phyloP scores from a whole-genome alignment of 2,113 vertebrate species.

The Polypterus senegalus region DNA sequence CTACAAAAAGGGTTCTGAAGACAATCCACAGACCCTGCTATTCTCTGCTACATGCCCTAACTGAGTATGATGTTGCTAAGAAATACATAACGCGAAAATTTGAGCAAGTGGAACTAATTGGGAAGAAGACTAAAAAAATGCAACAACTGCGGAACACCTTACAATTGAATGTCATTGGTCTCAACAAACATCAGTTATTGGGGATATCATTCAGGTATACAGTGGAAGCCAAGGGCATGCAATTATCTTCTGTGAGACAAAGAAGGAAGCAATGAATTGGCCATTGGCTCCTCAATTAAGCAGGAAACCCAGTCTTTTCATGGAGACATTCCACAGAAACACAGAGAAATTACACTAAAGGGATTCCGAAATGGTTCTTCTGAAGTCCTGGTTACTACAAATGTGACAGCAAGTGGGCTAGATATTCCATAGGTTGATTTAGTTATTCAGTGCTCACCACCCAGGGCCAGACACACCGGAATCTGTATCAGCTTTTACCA shows the following conservation, averaged over 20 bases:
- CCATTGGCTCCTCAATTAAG: constrained; percentile 46
- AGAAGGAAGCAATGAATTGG: constrained; percentile 60
- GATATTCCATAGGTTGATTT: constrained; percentile 68
- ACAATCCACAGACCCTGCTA: constrained; percentile 59
- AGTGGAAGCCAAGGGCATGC: constrained; percentile 52
- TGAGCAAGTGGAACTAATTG: constrained; percentile 59
- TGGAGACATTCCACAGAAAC: constrained; percentile 64
- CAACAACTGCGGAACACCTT: constrained; percentile 62
- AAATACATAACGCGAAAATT: constrained; percentile 59
- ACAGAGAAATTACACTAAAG: constrained; percentile 59
- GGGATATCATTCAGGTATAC: constrained; percentile 59
- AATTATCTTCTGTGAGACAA: constrained; percentile 63
- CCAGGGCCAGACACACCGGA: constrained; percentile 58
- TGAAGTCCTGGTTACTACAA: constrained; percentile 60
- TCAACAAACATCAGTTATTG: constrained; percentile 54
- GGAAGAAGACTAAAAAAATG: constrained; percentile 55
- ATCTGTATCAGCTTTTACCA: constrained; percentile 64
- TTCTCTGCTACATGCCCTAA: constrained; percentile 65
- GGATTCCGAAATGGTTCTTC: constrained; percentile 58
- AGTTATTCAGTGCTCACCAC: constrained; percentile 56
- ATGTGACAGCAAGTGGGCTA: constrained; percentile 61
- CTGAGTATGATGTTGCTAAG: constrained; percentile 67
- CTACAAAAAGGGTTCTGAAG: constrained; percentile 62
- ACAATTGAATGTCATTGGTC: constrained; percentile 59
- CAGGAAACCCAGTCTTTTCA: constrained; percentile 62